Evolutionary conservation across 2,888 invertebrate species (phyloP), one percentile per base, ranked within the genome.

Genomic region (Cheilosia soror): DNA sequence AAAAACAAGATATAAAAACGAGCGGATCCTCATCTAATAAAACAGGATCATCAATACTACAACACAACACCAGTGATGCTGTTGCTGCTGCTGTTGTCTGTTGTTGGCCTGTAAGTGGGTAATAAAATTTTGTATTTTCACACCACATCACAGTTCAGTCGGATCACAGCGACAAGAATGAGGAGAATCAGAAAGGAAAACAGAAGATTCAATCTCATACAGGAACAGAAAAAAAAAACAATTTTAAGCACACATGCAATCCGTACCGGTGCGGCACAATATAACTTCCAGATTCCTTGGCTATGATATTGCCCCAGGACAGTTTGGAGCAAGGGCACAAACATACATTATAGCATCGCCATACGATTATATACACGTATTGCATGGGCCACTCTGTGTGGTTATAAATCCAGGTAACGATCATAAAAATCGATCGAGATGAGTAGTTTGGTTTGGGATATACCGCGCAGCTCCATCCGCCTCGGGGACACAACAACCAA

Each of bases 51-150:
- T 68, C 72, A 68, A 13, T 25, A 27, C 51, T 11, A 44, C 72
- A 47, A 47, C 5, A 44, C 15, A n/a, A 3, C 47, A 37, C 55
- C 20, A 15, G n/a, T 53, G 31, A 13, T 40, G 20, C n/a, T 44
- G 47, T 5, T 49, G 55, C 13, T 68, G 60, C 37, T 72, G 78
- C 65, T 60, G 78, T 29, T 71, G 53, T 51, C 65, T 44, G 49
- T 29, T 71, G 53, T 42, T 60, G 40, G 49, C 47, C 72, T 73
- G 73, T 81, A 82, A 86, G 86, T 86, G 81, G 86, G 86, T 44
- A 86, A 86, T 86, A 86, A 86, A 86, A 82, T 42, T 73, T 82
- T 65, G 86, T 86, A 85, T 86, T 86, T 86, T 86, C 86, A 86
- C 86, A 86, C 86, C 86, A 81, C 73, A 76, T 77, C 76, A 76